Evolutionary conservation across 2,797 vertebrate species (phyloP).

Genomic region (Fratercula arctica): DNA sequence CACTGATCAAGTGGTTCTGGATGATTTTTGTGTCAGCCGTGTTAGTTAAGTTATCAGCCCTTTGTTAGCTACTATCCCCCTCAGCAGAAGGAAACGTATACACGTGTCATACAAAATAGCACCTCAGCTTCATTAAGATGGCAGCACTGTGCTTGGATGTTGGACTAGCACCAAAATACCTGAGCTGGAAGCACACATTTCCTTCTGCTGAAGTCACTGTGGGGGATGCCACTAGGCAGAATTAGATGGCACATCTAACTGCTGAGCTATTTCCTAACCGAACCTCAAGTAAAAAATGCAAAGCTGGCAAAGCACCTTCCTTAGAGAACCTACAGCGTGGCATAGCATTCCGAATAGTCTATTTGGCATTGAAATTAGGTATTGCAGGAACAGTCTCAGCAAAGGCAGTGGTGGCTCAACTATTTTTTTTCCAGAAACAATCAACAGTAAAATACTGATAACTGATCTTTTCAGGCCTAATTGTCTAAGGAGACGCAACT

Average conservation of each 20-base stretch:
- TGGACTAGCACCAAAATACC: not conserved
- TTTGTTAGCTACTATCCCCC: not conserved
- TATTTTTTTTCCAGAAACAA: not conserved
- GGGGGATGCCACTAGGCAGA: not conserved
- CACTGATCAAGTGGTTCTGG: not conserved
- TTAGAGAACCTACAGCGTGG: not conserved
- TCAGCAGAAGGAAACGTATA: not conserved
- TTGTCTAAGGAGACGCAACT: not conserved
- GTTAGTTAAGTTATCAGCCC: not conserved
- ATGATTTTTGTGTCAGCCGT: not conserved
- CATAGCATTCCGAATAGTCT: not conserved
- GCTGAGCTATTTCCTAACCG: not conserved
- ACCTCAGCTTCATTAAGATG: not conserved
- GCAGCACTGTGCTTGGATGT: not conserved
- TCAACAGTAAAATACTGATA: not conserved
- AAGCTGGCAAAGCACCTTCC: conserved; percentile 5
- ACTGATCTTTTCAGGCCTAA: not conserved
- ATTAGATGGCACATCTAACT: not conserved
- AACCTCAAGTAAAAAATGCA: not conserved
- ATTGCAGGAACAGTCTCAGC: not conserved
- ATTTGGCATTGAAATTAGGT: not conserved
- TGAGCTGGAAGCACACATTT: not conserved
- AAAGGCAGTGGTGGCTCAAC: not conserved
- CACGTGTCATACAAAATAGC: not conserved
- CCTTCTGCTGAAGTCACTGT: not conserved